phyloP scores from a whole-genome alignment of 2,888 invertebrate genomes.

The Anarsia innoxiella region DNA sequence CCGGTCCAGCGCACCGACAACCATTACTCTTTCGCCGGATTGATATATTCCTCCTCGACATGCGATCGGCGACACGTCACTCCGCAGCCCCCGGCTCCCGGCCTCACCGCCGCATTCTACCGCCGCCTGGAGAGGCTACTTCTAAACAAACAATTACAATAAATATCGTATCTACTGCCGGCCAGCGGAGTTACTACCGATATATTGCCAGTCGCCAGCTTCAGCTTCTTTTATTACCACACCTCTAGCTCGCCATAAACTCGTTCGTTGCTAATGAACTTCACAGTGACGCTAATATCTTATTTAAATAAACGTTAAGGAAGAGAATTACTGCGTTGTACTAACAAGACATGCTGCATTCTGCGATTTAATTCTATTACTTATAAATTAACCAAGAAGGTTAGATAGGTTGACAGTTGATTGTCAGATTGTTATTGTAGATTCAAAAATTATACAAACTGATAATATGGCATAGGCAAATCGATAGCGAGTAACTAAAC shows the following conservation, averaged over 20 bases:
- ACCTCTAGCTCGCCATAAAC: slow-evolving; percentile 48
- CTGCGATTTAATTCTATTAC: too few species aligned
- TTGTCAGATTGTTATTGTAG: too few species aligned
- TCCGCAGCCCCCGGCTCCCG: slow-evolving; percentile 25
- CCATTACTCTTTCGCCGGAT: slow-evolving; percentile 61
- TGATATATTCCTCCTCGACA: slow-evolving; percentile 68
- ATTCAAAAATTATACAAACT: too few species aligned
- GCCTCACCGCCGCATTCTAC: slow-evolving; percentile 15
- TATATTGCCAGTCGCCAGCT: too few species aligned
- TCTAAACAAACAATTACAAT: slow-evolving; percentile 52
- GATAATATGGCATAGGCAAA: too few species aligned
- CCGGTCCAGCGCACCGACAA: slow-evolving; percentile 39
- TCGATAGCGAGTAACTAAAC: too few species aligned
- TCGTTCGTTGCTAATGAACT: slow-evolving; percentile 51
- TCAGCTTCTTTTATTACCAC: slow-evolving; percentile 49
- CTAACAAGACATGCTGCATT: too few species aligned
- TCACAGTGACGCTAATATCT: slow-evolving; percentile 28
- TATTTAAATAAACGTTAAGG: not conserved
- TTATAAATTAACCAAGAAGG: too few species aligned
- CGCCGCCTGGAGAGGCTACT: too few species aligned
- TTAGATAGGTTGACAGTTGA: too few species aligned
- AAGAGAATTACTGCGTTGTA: too few species aligned
- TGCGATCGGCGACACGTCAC: slow-evolving; percentile 71
- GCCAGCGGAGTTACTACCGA: too few species aligned
- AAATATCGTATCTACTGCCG: slow-evolving; percentile 49